Percentiles rank a stretch among this genome's conserved stretches.
Conservation (phyloP, 2,888 invertebrate genomes). For the Chalcis sispes region DNA sequence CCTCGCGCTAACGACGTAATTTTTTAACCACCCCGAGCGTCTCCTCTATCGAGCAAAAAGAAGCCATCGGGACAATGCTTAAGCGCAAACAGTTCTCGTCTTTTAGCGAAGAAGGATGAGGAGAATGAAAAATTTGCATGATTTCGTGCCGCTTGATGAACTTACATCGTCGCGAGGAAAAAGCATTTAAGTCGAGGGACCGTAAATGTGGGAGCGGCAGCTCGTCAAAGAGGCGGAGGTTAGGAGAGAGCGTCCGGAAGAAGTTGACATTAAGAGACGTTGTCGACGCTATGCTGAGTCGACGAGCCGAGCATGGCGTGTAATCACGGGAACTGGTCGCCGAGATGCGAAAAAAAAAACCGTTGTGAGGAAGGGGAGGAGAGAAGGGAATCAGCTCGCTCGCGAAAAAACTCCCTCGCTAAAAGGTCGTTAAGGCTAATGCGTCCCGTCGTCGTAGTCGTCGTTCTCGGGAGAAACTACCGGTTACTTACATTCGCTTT, state of each 20-base stretch:
- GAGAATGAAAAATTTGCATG: conserved; percentile 51
- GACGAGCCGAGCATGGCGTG: conserved; percentile 50
- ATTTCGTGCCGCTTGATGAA: neutral
- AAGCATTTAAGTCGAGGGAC: conserved; percentile 20
- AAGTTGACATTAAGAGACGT: conserved; percentile 60
- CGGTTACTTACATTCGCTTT: neutral
- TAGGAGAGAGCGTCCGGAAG: conserved; percentile 36
- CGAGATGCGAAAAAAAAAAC: neutral
- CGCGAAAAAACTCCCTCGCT: conserved; percentile 61
- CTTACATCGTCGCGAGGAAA: conserved; percentile 11
- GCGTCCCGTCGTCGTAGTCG: conserved; percentile 43
- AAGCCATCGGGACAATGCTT: conserved; percentile 36
- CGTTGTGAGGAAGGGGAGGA: conserved; percentile 38
- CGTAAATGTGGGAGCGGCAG: neutral
- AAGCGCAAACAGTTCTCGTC: neutral
- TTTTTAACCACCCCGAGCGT: conserved; percentile 28
- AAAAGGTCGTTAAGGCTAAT: conserved; percentile 69
- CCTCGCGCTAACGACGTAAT: conserved; percentile 49
- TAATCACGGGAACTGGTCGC: conserved; percentile 57
- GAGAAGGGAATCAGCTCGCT: conserved; percentile 8
- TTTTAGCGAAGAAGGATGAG: conserved; percentile 46
- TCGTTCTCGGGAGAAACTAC: neutral
- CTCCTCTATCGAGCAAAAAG: conserved; percentile 4
- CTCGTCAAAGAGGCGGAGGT: conserved; percentile 7
- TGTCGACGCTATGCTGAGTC: too few species aligned